These are phyloP conservation scores for Cephalopholis sonnerati DNA, from an alignment of 2,113 vertebrate species.

Conservation along the genomic window DNA sequence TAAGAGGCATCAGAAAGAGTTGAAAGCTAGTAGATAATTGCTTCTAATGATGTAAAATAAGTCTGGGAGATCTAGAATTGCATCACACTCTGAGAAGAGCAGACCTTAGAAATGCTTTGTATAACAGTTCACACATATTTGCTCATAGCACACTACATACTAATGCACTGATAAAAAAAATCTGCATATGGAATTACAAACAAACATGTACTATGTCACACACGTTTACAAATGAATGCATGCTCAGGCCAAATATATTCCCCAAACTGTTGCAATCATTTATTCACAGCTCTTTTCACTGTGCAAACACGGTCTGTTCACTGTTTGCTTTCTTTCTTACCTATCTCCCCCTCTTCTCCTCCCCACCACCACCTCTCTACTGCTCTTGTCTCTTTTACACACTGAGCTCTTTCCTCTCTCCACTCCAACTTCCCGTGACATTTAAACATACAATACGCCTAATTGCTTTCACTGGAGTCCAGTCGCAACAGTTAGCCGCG, in stretches of 20 bases:
- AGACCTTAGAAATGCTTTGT: constrained; percentile 3
- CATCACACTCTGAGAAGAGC: neutral
- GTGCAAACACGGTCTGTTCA: constrained; percentile 33
- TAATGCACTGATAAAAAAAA: neutral
- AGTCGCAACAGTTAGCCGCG: constrained; percentile 28
- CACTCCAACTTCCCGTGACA: constrained; percentile 21
- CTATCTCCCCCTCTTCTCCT: neutral
- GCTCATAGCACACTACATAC: neutral
- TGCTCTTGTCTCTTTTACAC: constrained; percentile 16
- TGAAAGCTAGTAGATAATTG: constrained; percentile 34
- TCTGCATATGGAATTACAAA: neutral
- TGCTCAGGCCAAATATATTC: constrained; percentile 29
- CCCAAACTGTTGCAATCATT: constrained; percentile 29
- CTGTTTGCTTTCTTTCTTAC: constrained; percentile 49
- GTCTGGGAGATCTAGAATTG: constrained; percentile 15
- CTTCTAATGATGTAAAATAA: constrained; percentile 30
- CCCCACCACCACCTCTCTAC: neutral
- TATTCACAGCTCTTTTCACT: constrained; percentile 32
- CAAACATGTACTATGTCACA: constrained; percentile 14
- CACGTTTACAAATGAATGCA: constrained; percentile 16
- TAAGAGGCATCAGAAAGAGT: constrained; percentile 14
- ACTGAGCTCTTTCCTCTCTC: constrained; percentile 21
- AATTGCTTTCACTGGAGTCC: constrained; percentile 60
- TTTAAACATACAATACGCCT: constrained; percentile 42
- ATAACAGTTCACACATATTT: constrained; percentile 27